These are phyloP conservation scores for Sebastes glaucus DNA, from an alignment of 2,797 vertebrate species.

Conservation along the genomic window DNA sequence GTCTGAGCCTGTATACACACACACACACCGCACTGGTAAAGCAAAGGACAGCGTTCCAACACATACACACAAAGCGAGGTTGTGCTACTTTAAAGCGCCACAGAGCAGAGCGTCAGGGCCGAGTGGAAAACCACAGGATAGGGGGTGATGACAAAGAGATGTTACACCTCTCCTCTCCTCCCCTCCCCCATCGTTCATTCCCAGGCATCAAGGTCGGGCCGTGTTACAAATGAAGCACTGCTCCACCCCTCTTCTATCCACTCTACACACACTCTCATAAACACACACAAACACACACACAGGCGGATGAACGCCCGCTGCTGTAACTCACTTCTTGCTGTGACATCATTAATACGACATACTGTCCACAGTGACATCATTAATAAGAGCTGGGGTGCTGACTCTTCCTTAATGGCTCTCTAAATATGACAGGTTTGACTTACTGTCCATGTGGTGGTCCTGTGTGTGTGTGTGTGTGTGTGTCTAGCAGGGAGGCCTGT, in stretches of 20 bases:
- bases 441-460: slow-evolving; percentile 52
- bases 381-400: slow-evolving; percentile 70
- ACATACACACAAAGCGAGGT: slow-evolving; percentile 45
- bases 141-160: slow-evolving; percentile 76
- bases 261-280: slow-evolving; percentile 23
- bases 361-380: slow-evolving; percentile 76
- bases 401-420: slow-evolving; percentile 72
- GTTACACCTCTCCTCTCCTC: slow-evolving; percentile 70
- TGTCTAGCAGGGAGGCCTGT: slow-evolving; percentile 25
- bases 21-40: slow-evolving; percentile 17
- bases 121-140: slow-evolving; percentile 69
- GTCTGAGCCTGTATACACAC: slow-evolving; percentile 57
- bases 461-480: slow-evolving; percentile 35
- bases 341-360: slow-evolving; percentile 80
- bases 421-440: slow-evolving; percentile 78
- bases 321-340: slow-evolving; percentile 61
- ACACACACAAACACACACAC: slow-evolving; percentile 29
- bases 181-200: slow-evolving; percentile 73
- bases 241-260: slow-evolving; percentile 55
- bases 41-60: slow-evolving; percentile 41
- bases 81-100: slow-evolving; percentile 44
- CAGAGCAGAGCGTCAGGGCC: slow-evolving; percentile 29
- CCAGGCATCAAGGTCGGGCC: slow-evolving; percentile 72
- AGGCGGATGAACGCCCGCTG: slow-evolving; percentile 40
- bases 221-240: slow-evolving; percentile 69